A percentile compares a stretch with the other conserved stretches of the same genome.
Evolutionary conservation across 2,113 vertebrate species (phyloP).

Genomic region (Cyphomyrus discorhynchus): DNA sequence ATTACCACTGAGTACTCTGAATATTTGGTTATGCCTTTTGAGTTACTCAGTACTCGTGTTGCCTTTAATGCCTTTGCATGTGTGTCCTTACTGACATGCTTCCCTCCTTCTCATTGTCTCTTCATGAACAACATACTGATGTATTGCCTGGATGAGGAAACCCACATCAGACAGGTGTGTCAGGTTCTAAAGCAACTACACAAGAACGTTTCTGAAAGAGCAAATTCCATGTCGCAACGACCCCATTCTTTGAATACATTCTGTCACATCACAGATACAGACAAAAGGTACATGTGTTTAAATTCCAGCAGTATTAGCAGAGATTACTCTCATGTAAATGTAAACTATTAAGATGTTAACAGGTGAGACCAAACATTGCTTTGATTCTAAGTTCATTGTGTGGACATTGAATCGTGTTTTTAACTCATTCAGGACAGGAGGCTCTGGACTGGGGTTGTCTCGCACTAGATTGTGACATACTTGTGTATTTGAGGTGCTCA

Average conservation of each 20-base stretch:
- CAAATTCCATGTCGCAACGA: not conserved
- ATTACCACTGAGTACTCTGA: not conserved
- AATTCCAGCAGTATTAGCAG: not conserved
- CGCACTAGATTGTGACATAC: not conserved
- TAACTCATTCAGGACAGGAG: not conserved
- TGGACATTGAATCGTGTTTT: not conserved
- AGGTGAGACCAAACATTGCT: not conserved
- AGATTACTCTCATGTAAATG: not conserved
- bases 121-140: not conserved
- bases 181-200: not conserved
- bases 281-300: not conserved
- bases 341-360: not conserved
- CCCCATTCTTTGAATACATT: not conserved
- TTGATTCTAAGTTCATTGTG: not conserved
- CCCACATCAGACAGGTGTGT: not conserved
- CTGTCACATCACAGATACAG: not conserved
- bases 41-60: not conserved
- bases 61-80: not conserved
- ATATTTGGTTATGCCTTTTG: not conserved
- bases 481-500: not conserved
- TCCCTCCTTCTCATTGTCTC: not conserved
- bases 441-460: not conserved
- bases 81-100: not conserved
- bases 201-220: not conserved
- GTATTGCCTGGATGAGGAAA: not conserved